Conservation (phyloP, 2,797 vertebrate genomes). For the Enteromius viviparus region DNA sequence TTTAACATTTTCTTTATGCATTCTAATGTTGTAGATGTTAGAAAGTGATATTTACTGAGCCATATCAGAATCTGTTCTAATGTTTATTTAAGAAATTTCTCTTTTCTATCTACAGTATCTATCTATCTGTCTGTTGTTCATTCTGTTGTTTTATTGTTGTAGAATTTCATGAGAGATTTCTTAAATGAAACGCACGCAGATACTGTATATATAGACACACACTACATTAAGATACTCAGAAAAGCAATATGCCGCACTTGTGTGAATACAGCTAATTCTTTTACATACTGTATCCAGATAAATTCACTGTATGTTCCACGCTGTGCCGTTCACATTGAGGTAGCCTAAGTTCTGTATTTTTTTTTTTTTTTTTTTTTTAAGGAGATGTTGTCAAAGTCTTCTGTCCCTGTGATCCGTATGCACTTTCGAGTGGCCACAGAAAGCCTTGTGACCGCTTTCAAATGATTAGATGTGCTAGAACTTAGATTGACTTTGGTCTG, state of each 20-base stretch:
- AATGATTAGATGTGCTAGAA: background rate
- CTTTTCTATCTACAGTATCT: background rate
- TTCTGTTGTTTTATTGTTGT: background rate
- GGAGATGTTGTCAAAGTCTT: slow-evolving; percentile 2
- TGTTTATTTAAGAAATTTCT: background rate
- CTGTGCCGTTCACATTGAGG: background rate
- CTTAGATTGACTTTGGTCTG: slow-evolving; percentile 2
- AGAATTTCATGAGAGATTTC: background rate
- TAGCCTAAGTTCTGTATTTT: background rate
- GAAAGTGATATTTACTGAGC: slow-evolving; percentile 22
- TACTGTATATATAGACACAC: background rate
- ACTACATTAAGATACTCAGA: slow-evolving; percentile 40
- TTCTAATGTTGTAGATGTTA: slow-evolving; percentile 3
- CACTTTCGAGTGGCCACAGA: slow-evolving; percentile 50
- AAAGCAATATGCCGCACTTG: slow-evolving; percentile 26
- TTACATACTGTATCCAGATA: slow-evolving; percentile 20
- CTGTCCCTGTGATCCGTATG: slow-evolving; percentile 27
- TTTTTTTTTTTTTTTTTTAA: background rate
- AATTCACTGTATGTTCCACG: slow-evolving; percentile 12
- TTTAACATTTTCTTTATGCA: background rate
- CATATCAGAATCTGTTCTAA: slow-evolving; percentile 26
- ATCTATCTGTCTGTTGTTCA: background rate
- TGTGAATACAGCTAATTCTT: slow-evolving; percentile 25
- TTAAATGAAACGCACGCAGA: slow-evolving; percentile 4
- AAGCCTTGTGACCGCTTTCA: slow-evolving; percentile 37